Percentiles rank a stretch among this genome's conserved stretches.
Conservation (phyloP, 2,113 vertebrate genomes). For the Todiramphus chloris region DNA sequence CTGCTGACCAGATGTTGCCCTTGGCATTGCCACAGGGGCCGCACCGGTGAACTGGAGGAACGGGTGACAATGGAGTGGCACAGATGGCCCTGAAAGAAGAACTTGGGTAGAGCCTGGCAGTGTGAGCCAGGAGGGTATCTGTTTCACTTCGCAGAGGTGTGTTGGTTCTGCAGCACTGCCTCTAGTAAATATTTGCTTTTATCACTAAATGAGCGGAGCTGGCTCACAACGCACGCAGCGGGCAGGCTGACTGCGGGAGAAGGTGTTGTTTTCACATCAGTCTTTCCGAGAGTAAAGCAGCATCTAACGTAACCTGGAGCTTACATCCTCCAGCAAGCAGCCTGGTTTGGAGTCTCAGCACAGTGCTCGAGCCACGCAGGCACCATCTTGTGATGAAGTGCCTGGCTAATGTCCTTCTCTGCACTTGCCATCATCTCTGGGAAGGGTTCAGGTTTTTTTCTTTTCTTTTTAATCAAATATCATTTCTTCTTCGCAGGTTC, state of each 20-base stretch:
- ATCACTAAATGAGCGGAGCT: background rate
- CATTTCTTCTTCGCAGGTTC: slow-evolving; percentile 39
- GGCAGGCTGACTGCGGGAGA: background rate
- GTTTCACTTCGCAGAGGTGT: background rate
- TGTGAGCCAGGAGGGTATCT: background rate
- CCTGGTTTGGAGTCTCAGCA: background rate
- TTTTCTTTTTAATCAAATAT: background rate
- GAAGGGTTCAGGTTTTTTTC: background rate
- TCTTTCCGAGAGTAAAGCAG: background rate
- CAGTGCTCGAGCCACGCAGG: accelerated
- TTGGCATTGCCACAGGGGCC: accelerated
- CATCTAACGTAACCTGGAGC: background rate
- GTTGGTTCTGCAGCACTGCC: background rate
- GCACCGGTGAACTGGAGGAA: background rate
- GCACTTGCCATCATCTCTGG: background rate
- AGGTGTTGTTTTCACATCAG: background rate
- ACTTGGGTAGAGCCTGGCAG: background rate
- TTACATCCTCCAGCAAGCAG: background rate
- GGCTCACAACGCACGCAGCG: background rate
- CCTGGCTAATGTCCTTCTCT: background rate
- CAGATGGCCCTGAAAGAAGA: slow-evolving; percentile 28
- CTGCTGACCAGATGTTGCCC: background rate
- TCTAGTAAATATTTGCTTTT: slow-evolving; percentile 29
- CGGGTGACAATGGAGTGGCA: background rate
- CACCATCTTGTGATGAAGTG: background rate